Evolutionary conservation across 2,113 vertebrate species (phyloP), one percentile per base, ranked within the genome.

Genomic region (Morone saxatilis): DNA sequence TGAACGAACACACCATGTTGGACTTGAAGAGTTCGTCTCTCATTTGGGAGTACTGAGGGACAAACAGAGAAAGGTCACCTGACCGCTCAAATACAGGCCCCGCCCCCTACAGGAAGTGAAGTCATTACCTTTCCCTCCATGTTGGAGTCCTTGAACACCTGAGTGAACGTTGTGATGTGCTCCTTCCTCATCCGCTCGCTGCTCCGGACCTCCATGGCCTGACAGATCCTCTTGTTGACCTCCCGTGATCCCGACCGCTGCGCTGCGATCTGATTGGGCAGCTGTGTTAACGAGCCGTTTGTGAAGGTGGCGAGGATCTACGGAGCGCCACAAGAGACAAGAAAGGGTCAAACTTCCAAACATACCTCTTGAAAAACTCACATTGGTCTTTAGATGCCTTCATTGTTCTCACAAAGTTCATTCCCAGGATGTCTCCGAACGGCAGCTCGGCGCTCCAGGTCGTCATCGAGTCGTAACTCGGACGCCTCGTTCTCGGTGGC

Each of bases 1-100:
- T 96, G 90, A 97, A 98, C 1, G 97, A 97, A 76, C 97, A 98
- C 70, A 97, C 96, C 96, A 98, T 89, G 93, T 97, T 98, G 80
- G 97, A 97, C 92, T 98, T 98, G 95, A 98, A 98, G 65, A 98
- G 97, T 93, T 98, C 97, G 40, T 98, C 97, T 88, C 97, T 95
- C 97, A 98, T 98, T 84, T 98, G 97, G 74, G 97, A 97, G 89
- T 97, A 98, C 97, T 98, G 91, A 60, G 67, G 80, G 36, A 80
- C 14, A 80, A 9, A 48, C 1, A 62, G 1, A 41, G 1, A 13
- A 16, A 8, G 5, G 20, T 10, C 1, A 9, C 7, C 2, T 31
- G 31, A 4, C 40, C 12, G 40, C 13, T 63, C 3, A n/a, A 4
- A n/a, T 10, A 3, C 16, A 17, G 11, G 19, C 31, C 38, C 6